Conservation (phyloP, 2,113 vertebrate species). For the Lipotes vexillifer region DNA sequence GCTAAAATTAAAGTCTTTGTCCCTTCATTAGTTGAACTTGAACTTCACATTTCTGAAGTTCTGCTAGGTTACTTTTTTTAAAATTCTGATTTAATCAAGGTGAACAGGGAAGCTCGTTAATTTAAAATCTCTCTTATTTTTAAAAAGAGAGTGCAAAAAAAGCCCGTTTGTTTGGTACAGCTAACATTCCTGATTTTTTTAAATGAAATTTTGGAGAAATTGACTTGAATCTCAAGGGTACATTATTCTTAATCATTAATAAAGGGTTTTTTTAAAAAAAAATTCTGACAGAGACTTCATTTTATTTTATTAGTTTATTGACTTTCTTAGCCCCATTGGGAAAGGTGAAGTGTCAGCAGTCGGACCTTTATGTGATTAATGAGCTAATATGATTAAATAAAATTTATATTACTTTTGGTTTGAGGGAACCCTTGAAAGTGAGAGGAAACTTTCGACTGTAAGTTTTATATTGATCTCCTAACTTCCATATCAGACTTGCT, state of each 20-base stretch:
- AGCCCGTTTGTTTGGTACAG: neutral
- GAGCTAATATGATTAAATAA: slow-evolving; percentile 8
- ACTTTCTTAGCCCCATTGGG: neutral
- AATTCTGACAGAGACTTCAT: neutral
- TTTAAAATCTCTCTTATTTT: slow-evolving; percentile 29
- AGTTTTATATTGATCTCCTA: neutral
- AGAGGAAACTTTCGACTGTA: neutral
- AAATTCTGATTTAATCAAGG: slow-evolving; percentile 62
- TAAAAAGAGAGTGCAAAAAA: slow-evolving; percentile 10
- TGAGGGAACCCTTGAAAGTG: neutral
- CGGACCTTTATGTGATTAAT: neutral
- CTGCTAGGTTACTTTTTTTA: slow-evolving; percentile 34
- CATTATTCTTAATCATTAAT: slow-evolving; percentile 5
- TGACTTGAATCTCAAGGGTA: neutral
- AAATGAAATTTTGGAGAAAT: neutral
- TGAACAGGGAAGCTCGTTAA: slow-evolving; percentile 58
- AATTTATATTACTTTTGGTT: slow-evolving; percentile 5
- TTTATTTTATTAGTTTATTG: slow-evolving; percentile 8
- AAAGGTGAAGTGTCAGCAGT: neutral
- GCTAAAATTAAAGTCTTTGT: slow-evolving; percentile 65
- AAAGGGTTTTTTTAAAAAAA: neutral
- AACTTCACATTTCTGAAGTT: slow-evolving; percentile 58
- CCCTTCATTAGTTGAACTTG: slow-evolving; percentile 68
- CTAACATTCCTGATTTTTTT: neutral
- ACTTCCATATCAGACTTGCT: neutral